Base-by-base conservation (phyloP, 2,797 vertebrate species). In the Arrhamphus sclerolepis region DNA sequence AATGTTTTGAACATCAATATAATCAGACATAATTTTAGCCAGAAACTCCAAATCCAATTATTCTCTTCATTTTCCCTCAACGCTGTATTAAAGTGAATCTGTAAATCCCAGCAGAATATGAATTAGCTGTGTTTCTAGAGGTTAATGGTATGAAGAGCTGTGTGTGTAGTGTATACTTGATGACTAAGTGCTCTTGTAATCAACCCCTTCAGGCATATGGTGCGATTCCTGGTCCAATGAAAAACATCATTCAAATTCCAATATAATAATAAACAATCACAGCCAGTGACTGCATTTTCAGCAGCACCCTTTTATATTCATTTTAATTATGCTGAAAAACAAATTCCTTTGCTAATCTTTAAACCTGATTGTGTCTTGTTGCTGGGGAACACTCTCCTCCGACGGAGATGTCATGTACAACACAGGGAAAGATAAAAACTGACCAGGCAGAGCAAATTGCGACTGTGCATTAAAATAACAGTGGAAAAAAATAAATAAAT, bases 151-250 rank as follows among this genome's bases (percentile, higher is more conserved):
- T 74, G 75, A 86, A 82, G 81, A 70, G 75, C 70, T 73, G 70
- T 53, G 59, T 79, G 70, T 69, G 61, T 82, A 72, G 76, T 71
- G 64, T 75, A 66, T 75, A 76, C 65, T 82, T 84, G 80, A 87
- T 89, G 86, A 88, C 77, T 67, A 80, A 89, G 82, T 78, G 75
- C 75, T 82, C 72, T 74, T 72, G 72, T 63, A 86, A 84, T 85
- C 82, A 82, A 52, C 44, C 66, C 75, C 67, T 80, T 66, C 67
- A 74, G 73, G 70, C 75, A 78, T 72, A 75, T 77, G 62, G 55
- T 68, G 71, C 60, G 77, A 67, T 62, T 81, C 65, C 52, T 31
- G 41, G 55, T 64, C 56, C 51, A 60, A 55, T 58, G 56, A 72
- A 54, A 64, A 70, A 71, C 53, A 46, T 39, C 11, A 22, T 24